Evolutionary conservation across 2,113 vertebrate genomes (phyloP).

Genomic region (Neodon shergylaensis): DNA sequence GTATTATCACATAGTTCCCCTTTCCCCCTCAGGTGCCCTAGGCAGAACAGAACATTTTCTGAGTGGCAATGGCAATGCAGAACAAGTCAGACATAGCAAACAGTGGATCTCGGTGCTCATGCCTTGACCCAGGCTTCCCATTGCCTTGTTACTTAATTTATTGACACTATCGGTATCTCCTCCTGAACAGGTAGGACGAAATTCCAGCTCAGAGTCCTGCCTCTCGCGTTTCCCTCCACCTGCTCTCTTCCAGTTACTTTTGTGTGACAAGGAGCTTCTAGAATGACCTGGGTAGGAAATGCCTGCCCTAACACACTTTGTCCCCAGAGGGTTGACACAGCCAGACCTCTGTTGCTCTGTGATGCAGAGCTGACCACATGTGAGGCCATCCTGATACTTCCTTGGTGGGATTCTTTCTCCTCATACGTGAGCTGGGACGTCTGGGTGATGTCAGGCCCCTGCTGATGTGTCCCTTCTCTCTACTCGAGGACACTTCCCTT

Average conservation of each 20-base stretch:
- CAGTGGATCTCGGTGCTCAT: too few relatives aligned
- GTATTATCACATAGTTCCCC: neutral
- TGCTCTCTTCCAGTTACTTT: neutral
- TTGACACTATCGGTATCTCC: neutral
- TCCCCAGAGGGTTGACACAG: neutral
- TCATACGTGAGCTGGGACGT: neutral
- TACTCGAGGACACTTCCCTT: neutral
- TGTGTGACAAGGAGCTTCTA: neutral
- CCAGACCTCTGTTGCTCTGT: neutral
- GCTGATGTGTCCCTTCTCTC: neutral
- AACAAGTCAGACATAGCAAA: neutral
- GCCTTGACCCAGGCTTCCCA: neutral
- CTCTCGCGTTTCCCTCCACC: neutral
- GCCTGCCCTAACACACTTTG: neutral
- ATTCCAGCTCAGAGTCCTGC: neutral
- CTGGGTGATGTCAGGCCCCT: neutral
- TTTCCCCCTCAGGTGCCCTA: neutral
- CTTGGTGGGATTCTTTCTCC: neutral
- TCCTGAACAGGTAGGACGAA: neutral
- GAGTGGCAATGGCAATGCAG: neutral
- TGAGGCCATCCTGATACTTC: neutral
- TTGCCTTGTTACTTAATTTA: neutral
- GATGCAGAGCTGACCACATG: neutral
- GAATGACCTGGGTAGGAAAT: neutral
- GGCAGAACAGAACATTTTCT: neutral